A percentile compares a stretch with the other conserved stretches of the same genome.
phyloP scores from a whole-genome alignment of 2,113 vertebrate genomes.

The Illadopsis cleaveri region DNA sequence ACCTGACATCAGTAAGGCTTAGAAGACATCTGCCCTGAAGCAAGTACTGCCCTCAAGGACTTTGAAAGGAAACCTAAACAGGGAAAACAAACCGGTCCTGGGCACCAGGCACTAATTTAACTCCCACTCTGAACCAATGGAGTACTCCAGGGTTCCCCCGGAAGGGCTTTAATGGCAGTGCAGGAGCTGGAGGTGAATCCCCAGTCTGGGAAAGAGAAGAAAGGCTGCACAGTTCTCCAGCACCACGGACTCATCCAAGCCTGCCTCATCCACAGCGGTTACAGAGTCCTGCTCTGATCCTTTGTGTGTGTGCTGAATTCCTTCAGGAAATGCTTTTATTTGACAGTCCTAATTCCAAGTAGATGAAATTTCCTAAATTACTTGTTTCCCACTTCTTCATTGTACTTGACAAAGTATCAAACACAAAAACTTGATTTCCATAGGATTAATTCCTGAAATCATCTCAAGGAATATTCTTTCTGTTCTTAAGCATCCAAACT shows the following conservation, averaged over 20 bases:
- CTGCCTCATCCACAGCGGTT: accelerated
- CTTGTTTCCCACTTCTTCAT: background rate
- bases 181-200: background rate
- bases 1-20: background rate
- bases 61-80: background rate
- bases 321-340: background rate
- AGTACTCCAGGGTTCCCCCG: background rate
- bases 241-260: accelerated
- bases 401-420: background rate
- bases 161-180: background rate
- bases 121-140: background rate
- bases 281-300: background rate
- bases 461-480: background rate
- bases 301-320: background rate
- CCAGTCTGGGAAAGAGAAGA: background rate
- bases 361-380: background rate
- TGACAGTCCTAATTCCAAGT: background rate
- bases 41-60: background rate
- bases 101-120: background rate
- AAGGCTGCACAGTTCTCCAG: background rate
- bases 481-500: background rate
- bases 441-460: background rate
- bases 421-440: background rate
- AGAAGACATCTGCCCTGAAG: background rate
- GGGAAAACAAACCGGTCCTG: background rate